Evolutionary conservation across 2,888 invertebrate genomes (phyloP), one percentile per base, ranked within the genome.

Genomic region (Punctoribates punctum): DNA sequence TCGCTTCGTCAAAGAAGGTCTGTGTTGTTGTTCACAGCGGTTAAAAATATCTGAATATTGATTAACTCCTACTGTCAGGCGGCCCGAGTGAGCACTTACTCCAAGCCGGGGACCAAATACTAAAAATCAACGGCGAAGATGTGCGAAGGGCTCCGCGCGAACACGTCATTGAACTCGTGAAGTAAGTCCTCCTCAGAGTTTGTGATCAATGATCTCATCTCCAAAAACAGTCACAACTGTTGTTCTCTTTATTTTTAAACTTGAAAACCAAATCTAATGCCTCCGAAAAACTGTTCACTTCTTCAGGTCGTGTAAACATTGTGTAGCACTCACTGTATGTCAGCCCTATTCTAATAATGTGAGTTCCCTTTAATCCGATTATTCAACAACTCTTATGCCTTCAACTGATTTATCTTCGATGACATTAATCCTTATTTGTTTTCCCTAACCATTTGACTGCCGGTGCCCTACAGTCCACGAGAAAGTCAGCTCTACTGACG

Each of bases 61-160:
- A 74, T 77, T 77, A 80, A 77, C 4, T 1, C 42, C 42, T 42
- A 42, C 42, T 42, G 42, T 9, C 42, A 85, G 93, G 92, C 82
- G 95, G 95, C 15, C 95, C 96, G 1, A 94, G 94, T 83, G 93
- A 92, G 77, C 91, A 91, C 23, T 27, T 72, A 88, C 85, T 96
- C 78, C 89, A 92, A 82, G 93, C 95, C 0, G 94, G 94, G 6
- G 96, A 96, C 84, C 93, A 94, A 84, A 93, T 96, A 81, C 87
- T 94, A 51, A 88, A 89, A 80, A 94, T 96, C 72, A 94, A 96
- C 83, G 94, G 92, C 0, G 93, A 94, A 84, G 94, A 95, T 83
- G 95, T 96, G 15, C 89, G 90, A 83, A 85, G 88, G 72, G 91
- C 93, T 1, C 92, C 93, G 0, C 86, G 94, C 46, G 94, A 94